These are phyloP conservation scores for Hemicentrotus pulcherrimus DNA, from an alignment of 35 echinoderm and acorn worm genomes.

Conservation along the genomic window DNA sequence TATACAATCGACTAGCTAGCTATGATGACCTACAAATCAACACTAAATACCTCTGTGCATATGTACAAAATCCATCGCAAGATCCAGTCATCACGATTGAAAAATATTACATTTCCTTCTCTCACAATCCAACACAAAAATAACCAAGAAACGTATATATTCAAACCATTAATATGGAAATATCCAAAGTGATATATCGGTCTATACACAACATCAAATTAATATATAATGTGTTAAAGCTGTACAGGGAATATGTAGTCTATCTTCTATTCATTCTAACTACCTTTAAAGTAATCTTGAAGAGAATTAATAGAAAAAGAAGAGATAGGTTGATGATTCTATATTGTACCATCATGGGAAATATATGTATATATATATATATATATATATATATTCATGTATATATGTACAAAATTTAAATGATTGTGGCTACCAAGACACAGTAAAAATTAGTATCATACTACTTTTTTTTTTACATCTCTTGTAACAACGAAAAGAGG, in stretches of 20 bases:
- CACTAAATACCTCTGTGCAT: conserved; percentile 26
- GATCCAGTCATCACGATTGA: conserved; percentile 18
- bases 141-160: background rate
- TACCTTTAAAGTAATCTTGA: background rate
- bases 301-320: background rate
- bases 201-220: background rate
- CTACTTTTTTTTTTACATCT: conserved; percentile 5
- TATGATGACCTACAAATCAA: background rate
- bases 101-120: conserved; percentile 18
- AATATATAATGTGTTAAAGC: background rate
- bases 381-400: conserved; percentile 1
- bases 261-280: background rate
- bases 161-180: conserved; percentile 4
- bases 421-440: background rate
- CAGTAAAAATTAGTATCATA: background rate
- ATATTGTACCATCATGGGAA: background rate
- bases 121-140: background rate
- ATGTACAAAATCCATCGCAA: conserved; percentile 18
- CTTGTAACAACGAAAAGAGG: background rate
- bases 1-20: background rate
- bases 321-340: background rate
- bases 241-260: background rate
- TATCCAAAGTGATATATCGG: background rate
- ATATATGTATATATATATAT: conserved; percentile 1
- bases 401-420: background rate